Base-by-base conservation (phyloP, 1,140 invertebrate species). In the Neodiprion pinetum region DNA sequence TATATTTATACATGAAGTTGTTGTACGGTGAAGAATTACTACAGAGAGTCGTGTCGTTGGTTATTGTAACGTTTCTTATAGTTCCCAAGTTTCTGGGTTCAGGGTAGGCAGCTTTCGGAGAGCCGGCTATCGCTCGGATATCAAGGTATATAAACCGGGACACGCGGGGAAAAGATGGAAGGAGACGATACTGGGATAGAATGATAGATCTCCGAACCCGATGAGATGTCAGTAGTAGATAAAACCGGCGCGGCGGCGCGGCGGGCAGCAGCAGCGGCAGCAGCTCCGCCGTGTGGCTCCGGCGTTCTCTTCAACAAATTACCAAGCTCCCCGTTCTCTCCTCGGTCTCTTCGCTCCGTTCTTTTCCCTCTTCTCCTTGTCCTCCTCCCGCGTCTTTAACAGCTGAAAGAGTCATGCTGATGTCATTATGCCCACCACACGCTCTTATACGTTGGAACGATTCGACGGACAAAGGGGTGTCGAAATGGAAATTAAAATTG, bases 111-210 rank as follows among this genome's bases (percentile, higher is more conserved):
- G 28, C 28, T 40, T 40, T 40, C 28, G 28, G 28, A 40, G 28
- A 40, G 28, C 28, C 28, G 28, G 70, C 74, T 84, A 85, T 84
- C 83, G 75, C 73, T 79, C 77, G 79, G 81, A 84, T 84, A 85
- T 85, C 83, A 81, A 83, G 79, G 78, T 82, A 76, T 79, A 79
- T 81, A 80, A 82, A 82, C 79, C 79, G 77, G 80, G 79, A 82
- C 80, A 70, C 48, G 67, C 28, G 68, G 61, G 74, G 70, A 75
- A 23, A 71, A 65, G 69, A 17, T 11, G 70, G 67, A 70, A 77
- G 84, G 85, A 85, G 82, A 80, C 73, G 85, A 86, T 86, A 84
- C 66, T 68, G 67, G 83, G 75, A 85, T 84, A 85, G 84, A 83
- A 86, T 84, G 82, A 80, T 79, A 85, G 85, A 86, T 86, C 82